Evolutionary conservation across 2,113 vertebrate genomes (phyloP), one percentile per base, ranked within the genome.

Genomic region (Asarcornis scutulata): DNA sequence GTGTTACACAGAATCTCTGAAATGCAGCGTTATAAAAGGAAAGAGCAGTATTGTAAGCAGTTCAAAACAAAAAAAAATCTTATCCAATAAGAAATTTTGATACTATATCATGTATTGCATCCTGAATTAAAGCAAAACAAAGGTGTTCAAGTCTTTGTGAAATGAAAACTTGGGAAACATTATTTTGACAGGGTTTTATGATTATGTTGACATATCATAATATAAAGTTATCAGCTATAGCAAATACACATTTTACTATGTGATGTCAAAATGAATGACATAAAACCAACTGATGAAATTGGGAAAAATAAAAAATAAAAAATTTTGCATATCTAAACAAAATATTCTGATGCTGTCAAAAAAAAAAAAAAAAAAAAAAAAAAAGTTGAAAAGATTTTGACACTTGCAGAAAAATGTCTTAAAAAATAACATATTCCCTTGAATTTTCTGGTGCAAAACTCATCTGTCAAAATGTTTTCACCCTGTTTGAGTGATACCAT

Each of bases 181-280:
- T 83, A 10, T 87, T 95, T 95, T 95, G 91, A 87, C 83, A 92
- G 32, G 3, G 44, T 85, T 91, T 93, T 95, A 68, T 86, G 38
- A 82, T 88, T 86, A 83, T 71, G 68, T 88, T 46, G 56, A 88
- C 63, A 67, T 94, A 73, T 55, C 42, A 27, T 79, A 89, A 85
- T 58, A 80, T 59, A 83, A 77, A 88, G 83, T 80, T 87, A 85
- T 64, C 17, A 3, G 1, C 59, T 78, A 74, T 34, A 81, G 40
- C 74, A 91, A 92, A 91, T 89, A 66, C 9, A 36, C 27, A 75
- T 93, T 96, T 91, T 79, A 85, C 29, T 85, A 31, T 38, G 15
- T 56, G 83, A 59, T 64, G 56, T 81, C 86, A 82, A 83, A 86
- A 72, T 38, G 2, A 58, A 81, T 67, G 17, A n/a, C 64, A 68